Evolutionary conservation across 2,797 vertebrate species (phyloP), one percentile per base, ranked within the genome.

Genomic region (Gila robusta): DNA sequence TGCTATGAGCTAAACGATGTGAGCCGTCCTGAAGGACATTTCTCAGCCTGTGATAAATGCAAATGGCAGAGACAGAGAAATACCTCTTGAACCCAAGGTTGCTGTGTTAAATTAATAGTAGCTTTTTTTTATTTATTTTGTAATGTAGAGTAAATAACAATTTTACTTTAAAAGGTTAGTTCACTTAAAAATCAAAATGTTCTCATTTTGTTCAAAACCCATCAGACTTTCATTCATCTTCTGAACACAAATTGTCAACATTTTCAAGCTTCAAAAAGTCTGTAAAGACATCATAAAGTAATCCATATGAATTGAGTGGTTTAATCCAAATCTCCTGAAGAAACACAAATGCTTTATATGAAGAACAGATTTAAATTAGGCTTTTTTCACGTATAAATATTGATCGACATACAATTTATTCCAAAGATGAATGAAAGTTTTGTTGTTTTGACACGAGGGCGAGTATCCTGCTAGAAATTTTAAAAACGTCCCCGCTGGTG

Each of bases 1-100:
- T 71, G 82, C 47, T 76, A 32, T 47, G 70, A 59, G 73, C 74
- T 78, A 77, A 79, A 76, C 32, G 17, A 23, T 78, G 56, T 69
- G 82, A 41, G 17, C 26, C 2, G 4, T 32, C 28, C 28, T 76
- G 26, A 64, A 66, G 59, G 28, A 47, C 12, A 47, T 59, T 72
- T 59, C 37, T 72, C 26, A 5, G 52, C 10, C 19, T 76, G 21
- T 74, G 41, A 76, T 66, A 37, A n/a, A 64, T 37, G 28, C 21
- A 62, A 73, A 62, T 10, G 44, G 28, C 7, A 32, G 54, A 62
- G 23, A 71, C 9, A 17, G 3, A 28, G 47, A 82, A 71, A 23
- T 35, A 21, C 37, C 9, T 41, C 35, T 82, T 44, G 59, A 76
- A 44, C 6, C 26, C 56, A 74, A 73, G 39, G 2, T 72, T 73